Conservation (phyloP, 2,113 vertebrate genomes). For the Antigone vipio region DNA sequence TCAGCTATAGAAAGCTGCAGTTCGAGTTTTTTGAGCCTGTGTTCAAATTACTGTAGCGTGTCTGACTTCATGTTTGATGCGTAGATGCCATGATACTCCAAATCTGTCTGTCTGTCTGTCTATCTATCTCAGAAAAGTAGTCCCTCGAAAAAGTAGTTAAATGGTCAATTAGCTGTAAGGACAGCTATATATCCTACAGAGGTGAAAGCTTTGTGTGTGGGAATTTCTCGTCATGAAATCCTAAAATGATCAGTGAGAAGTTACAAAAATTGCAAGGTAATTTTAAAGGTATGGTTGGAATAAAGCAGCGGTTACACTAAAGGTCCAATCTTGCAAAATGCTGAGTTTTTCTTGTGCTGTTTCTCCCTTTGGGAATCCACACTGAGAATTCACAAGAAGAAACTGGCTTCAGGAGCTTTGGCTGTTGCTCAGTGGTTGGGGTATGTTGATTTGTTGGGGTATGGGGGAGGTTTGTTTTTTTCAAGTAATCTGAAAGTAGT, state of each 20-base stretch:
- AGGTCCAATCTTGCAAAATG: neutral
- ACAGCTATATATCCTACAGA: neutral
- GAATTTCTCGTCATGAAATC: neutral
- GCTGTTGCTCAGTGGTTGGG: neutral
- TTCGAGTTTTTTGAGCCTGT: neutral
- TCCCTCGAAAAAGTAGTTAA: neutral
- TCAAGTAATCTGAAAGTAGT: neutral
- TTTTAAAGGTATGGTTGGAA: neutral
- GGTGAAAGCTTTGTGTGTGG: neutral
- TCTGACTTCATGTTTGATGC: neutral
- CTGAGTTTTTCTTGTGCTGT: neutral
- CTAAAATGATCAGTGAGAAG: neutral
- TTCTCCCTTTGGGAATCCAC: neutral
- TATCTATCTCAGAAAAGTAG: neutral
- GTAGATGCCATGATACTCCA: neutral
- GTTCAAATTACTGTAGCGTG: neutral
- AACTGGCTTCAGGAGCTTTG: neutral
- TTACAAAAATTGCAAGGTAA: neutral
- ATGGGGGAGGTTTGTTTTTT: neutral
- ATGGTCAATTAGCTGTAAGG: neutral
- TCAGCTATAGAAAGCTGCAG: neutral
- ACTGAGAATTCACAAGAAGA: neutral
- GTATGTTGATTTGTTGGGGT: neutral
- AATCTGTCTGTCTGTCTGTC: neutral
- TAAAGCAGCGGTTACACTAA: neutral